Evolutionary conservation across 2,113 vertebrate genomes (phyloP).

Genomic region (Brachionichthys hirsutus): DNA sequence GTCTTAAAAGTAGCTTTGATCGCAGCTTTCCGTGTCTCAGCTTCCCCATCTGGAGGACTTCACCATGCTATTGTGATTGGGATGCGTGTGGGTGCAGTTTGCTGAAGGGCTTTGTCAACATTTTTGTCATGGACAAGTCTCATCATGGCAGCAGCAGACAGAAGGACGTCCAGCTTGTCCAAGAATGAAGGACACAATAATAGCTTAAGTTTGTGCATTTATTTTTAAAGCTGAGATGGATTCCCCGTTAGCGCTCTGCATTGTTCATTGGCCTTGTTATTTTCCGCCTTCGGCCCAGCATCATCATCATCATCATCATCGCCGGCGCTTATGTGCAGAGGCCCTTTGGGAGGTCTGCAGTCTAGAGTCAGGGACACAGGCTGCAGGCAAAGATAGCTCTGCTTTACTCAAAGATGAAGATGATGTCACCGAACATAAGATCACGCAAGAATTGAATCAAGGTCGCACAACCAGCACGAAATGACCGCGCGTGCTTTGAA

Average conservation of each 20-base stretch:
- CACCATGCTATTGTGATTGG: too few relatives aligned
- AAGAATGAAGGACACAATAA: too few relatives aligned
- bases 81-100: too few relatives aligned
- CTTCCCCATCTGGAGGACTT: too few relatives aligned
- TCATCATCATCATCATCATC: not conserved
- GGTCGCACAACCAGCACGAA: not conserved
- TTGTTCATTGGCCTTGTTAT: not conserved
- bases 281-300: not conserved
- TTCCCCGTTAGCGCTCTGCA: not conserved
- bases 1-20: too few relatives aligned
- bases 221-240: too few relatives aligned
- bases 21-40: too few relatives aligned
- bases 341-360: not conserved
- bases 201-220: too few relatives aligned
- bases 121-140: too few relatives aligned
- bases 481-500: not conserved
- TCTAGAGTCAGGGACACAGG: not conserved
- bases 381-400: slow-evolving; percentile 1
- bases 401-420: not conserved
- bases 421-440: not conserved
- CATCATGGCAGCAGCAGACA: too few relatives aligned
- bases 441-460: not conserved
- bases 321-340: not conserved
- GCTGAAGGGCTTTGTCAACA: too few relatives aligned
- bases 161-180: too few relatives aligned